Conservation (phyloP, 2,113 vertebrate species). For the Nothobranchius kuhntae region DNA sequence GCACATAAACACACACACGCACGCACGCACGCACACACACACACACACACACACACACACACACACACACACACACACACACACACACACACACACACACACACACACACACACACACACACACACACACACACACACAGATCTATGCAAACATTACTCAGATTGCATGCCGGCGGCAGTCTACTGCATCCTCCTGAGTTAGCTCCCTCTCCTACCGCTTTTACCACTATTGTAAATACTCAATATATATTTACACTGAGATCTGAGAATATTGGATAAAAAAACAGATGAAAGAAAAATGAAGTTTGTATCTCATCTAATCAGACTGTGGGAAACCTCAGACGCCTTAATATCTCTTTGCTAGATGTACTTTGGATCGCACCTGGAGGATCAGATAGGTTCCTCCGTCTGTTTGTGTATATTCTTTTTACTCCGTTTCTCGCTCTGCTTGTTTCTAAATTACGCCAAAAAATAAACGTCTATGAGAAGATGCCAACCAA, state of each 20-base stretch:
- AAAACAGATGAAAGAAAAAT: constrained; percentile 59
- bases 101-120: constrained; percentile 1
- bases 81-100: constrained; percentile 34
- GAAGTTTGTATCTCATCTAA: constrained; percentile 52
- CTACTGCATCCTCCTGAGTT: constrained; percentile 48
- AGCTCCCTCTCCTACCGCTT: constrained; percentile 61
- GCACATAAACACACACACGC: not conserved
- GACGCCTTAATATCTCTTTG: constrained; percentile 47
- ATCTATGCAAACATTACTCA: constrained; percentile 45
- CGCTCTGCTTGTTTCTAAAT: constrained; percentile 9
- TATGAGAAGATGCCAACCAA: not conserved
- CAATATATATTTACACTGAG: constrained; percentile 67
- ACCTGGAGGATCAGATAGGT: constrained; percentile 24
- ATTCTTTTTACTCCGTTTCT: not conserved
- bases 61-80: constrained; percentile 8
- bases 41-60: constrained; percentile 34
- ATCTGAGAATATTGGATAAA: constrained; percentile 50
- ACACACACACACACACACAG: constrained; percentile 37
- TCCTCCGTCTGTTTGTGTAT: not conserved
- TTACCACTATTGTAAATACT: constrained; percentile 74
- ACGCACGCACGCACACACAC: no score
- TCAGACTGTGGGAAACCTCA: constrained; percentile 58
- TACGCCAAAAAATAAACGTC: constrained; percentile 12
- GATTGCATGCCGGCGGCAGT: constrained; percentile 42
- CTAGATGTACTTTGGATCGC: constrained; percentile 39